phyloP scores from a whole-genome alignment of 2,888 invertebrate genomes.

The Diarsia dahlii region DNA sequence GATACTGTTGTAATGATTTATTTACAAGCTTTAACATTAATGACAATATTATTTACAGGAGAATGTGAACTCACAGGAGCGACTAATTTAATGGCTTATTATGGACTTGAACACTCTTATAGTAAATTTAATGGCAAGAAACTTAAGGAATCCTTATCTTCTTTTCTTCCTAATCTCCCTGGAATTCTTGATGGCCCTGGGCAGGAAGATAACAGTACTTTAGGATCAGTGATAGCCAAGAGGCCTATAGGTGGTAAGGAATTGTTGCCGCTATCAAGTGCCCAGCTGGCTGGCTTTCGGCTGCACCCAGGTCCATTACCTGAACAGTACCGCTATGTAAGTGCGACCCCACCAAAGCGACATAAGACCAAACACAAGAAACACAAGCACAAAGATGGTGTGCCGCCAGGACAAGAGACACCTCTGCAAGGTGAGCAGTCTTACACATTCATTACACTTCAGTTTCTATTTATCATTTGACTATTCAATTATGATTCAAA shows the following conservation, averaged over 20 bases:
- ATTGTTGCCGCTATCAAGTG: conserved; percentile 95
- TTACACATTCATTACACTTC: background rate
- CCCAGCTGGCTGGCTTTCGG: conserved; percentile 97
- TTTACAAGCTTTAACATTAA: conserved; percentile 50
- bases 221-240: conserved; percentile 98
- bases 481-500: background rate
- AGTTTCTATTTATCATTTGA: background rate
- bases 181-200: conserved; percentile 98
- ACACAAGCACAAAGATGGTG: conserved; percentile 97
- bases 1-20: conserved; percentile 33
- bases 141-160: conserved; percentile 98
- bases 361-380: conserved; percentile 99
- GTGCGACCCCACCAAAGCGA: conserved; percentile 97
- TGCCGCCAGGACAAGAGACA: conserved; percentile 94
- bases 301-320: conserved; percentile 99
- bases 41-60: conserved; percentile 88
- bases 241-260: conserved; percentile 97
- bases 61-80: conserved; percentile 98
- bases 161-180: conserved; percentile 98
- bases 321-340: conserved; percentile 98
- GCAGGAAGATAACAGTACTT: conserved; percentile 95
- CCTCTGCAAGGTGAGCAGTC: conserved; percentile 91
- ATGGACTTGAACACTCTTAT: conserved; percentile 99
- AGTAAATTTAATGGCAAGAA: conserved; percentile 99
- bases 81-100: conserved; percentile 98